Evolutionary conservation across 2,113 vertebrate genomes (phyloP).

Genomic region (Microtus montanus): DNA sequence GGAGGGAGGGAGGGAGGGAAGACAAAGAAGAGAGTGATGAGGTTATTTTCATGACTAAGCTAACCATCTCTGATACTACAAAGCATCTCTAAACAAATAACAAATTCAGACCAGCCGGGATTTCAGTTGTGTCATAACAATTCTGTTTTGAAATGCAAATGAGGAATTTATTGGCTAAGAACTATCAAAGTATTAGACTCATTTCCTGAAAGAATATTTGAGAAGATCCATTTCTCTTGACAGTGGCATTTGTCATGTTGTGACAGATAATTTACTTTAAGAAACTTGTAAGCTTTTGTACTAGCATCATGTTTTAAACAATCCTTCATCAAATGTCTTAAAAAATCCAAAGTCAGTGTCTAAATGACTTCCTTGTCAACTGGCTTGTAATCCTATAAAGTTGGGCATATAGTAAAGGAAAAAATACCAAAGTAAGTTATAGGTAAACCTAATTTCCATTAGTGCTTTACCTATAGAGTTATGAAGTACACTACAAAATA

Average conservation of each 20-base stretch:
- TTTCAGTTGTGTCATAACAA: conserved; percentile 24
- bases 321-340: neutral
- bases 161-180: conserved; percentile 59
- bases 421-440: neutral
- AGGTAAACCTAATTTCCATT: neutral
- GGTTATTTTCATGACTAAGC: conserved; percentile 31
- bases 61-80: neutral
- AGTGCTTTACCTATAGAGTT: neutral
- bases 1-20: neutral
- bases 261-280: conserved; percentile 7
- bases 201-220: conserved; percentile 38
- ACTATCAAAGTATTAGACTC: conserved; percentile 46
- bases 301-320: neutral
- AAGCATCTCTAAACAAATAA: conserved; percentile 30
- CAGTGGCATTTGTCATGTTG: neutral
- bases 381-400: conserved; percentile 6
- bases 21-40: conserved; percentile 22
- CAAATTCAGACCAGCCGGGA: conserved; percentile 24
- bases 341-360: conserved; percentile 45
- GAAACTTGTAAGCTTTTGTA: conserved; percentile 11
- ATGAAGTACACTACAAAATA: neutral
- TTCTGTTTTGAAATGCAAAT: conserved; percentile 74
- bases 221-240: conserved; percentile 41
- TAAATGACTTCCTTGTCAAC: conserved; percentile 30
- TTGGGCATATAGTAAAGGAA: neutral